Conservation (phyloP, 2,888 invertebrate genomes). For the Acrocyrtus sp. region DNA sequence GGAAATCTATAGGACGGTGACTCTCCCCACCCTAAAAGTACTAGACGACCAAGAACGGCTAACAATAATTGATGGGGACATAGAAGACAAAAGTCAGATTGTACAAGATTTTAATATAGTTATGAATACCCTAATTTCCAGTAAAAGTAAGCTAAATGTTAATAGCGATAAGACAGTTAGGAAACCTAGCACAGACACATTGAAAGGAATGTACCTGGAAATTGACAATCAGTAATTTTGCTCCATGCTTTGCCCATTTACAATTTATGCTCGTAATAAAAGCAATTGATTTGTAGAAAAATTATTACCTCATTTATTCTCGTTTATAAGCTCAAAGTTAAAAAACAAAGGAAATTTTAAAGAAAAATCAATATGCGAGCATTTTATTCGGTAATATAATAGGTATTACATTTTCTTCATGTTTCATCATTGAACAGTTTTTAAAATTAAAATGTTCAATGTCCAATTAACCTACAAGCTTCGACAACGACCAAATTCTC, state of each 20-base stretch:
- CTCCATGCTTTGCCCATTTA: neutral
- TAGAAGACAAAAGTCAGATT: slow-evolving; percentile 57
- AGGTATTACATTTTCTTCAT: no score
- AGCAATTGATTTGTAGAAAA: neutral
- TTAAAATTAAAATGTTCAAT: no score
- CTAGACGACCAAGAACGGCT: slow-evolving; percentile 85
- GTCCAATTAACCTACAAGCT: no score
- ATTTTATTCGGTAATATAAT: neutral
- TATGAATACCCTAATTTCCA: slow-evolving; percentile 43
- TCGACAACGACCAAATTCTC: no score
- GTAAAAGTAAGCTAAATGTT: slow-evolving; percentile 35
- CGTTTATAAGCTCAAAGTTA: neutral
- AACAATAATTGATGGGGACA: slow-evolving; percentile 70
- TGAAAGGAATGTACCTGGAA: slow-evolving; percentile 67
- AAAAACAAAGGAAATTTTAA: neutral
- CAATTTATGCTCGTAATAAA: neutral
- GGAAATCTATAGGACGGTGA: slow-evolving; percentile 86
- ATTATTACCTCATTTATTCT: neutral
- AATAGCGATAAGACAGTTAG: slow-evolving; percentile 44
- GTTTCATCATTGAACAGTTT: no score
- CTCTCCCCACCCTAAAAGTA: slow-evolving; percentile 87
- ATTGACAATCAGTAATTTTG: slow-evolving; percentile 65
- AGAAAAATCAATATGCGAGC: neutral
- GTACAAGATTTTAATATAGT: slow-evolving; percentile 59
- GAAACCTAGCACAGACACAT: slow-evolving; percentile 64